These are phyloP conservation scores for Tupaia chinensis DNA, from an alignment of 2,113 vertebrate species.

Conservation along the genomic window DNA sequence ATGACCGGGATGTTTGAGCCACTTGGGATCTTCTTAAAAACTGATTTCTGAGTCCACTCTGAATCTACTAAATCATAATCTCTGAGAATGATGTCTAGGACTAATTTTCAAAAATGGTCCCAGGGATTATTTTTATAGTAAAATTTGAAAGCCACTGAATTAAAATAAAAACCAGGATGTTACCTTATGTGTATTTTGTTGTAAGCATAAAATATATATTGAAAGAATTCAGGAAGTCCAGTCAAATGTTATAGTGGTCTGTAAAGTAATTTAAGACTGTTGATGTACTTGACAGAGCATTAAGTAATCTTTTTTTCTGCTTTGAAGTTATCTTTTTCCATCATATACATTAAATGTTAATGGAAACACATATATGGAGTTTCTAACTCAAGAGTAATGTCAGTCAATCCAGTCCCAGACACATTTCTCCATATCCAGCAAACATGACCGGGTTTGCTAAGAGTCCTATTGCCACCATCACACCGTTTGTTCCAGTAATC, in stretches of 20 bases:
- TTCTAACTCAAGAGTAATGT: conserved; percentile 94
- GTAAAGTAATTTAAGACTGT: conserved; percentile 96
- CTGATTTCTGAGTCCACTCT: background rate
- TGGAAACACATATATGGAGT: conserved; percentile 97
- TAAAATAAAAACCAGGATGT: conserved; percentile 23
- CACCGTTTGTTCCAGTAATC: conserved; percentile 94
- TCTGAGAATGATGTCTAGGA: background rate
- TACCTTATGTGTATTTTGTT: background rate
- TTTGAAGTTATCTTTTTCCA: conserved; percentile 96
- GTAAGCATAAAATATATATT: background rate
- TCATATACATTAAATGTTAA: conserved; percentile 98
- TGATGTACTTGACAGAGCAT: conserved; percentile 96
- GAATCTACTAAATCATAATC: conserved; percentile 7
- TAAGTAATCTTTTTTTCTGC: conserved; percentile 96
- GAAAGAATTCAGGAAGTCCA: conserved; percentile 57
- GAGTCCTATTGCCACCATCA: conserved; percentile 97
- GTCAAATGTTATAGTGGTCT: conserved; percentile 89
- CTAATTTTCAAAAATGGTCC: conserved; percentile 5
- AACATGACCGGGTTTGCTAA: conserved; percentile 98
- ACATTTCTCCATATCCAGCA: conserved; percentile 95
- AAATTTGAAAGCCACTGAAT: conserved; percentile 10
- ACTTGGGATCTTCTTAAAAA: background rate
- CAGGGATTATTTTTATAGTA: background rate
- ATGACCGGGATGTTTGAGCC: background rate
- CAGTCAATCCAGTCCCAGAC: conserved; percentile 95